phyloP scores from a whole-genome alignment of 1,140 invertebrate species.

The Nasonia longicornis region DNA sequence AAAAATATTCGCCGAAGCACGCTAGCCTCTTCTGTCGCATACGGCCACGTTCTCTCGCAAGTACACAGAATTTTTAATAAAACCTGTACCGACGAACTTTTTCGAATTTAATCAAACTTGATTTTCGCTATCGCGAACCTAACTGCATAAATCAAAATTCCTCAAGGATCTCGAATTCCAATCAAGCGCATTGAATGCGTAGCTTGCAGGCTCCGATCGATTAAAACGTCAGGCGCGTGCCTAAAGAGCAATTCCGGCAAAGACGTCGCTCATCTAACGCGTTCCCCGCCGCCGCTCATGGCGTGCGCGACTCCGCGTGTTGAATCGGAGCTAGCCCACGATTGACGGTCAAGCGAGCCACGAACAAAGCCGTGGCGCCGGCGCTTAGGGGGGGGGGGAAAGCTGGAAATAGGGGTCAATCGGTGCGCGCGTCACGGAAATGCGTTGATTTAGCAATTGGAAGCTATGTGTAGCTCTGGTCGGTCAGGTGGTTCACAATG shows the following conservation, averaged over 20 bases:
- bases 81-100: too few relatives aligned
- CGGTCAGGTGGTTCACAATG: conserved; percentile 8
- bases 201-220: too few relatives aligned
- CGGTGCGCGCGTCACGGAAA: conserved; percentile 52
- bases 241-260: not conserved
- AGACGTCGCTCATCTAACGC: not conserved
- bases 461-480: conserved; percentile 37
- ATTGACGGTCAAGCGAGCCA: conserved; percentile 24
- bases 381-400: not conserved
- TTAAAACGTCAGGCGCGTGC: too few relatives aligned
- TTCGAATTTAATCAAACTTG: too few relatives aligned
- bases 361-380: conserved; percentile 16
- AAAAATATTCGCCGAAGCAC: too few relatives aligned
- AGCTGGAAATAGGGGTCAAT: conserved; percentile 48
- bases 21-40: too few relatives aligned
- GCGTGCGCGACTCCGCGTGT: not conserved
- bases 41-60: too few relatives aligned
- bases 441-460: conserved; percentile 61
- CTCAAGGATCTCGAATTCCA: too few relatives aligned
- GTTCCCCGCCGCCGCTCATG: not conserved
- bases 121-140: too few relatives aligned
- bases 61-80: too few relatives aligned
- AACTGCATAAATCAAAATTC: too few relatives aligned
- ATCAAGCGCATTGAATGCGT: too few relatives aligned
- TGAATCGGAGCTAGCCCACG: not conserved